Conservation (phyloP, 2,113 vertebrate genomes). For the Cebidichthys violaceus region DNA sequence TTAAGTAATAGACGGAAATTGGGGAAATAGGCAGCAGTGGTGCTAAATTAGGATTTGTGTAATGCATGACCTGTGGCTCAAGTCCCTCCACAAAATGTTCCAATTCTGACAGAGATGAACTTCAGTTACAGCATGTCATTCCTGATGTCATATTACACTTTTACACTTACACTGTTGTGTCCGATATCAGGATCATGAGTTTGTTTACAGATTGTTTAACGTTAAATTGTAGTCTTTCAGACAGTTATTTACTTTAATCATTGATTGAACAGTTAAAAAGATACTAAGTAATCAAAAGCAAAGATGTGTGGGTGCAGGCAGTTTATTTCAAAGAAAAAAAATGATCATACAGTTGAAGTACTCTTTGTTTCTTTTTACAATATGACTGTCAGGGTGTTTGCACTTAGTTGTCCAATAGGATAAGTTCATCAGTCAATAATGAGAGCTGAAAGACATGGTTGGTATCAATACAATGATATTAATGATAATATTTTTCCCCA, state of each 20-base stretch:
- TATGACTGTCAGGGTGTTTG: not conserved
- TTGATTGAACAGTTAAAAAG: not conserved
- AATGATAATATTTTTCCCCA: not conserved
- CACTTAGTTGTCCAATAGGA: not conserved
- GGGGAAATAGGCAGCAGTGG: slow-evolving; percentile 23
- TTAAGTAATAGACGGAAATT: slow-evolving; percentile 32
- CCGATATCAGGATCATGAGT: not conserved
- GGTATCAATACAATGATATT: not conserved
- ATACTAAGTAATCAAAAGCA: not conserved
- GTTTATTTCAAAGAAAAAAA: not conserved
- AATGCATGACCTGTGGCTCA: slow-evolving; percentile 32
- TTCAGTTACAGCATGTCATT: not conserved
- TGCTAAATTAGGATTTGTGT: slow-evolving; percentile 31
- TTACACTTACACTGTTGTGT: not conserved
- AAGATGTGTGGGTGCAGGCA: not conserved
- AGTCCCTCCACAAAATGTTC: slow-evolving; percentile 18
- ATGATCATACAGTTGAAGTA: not conserved
- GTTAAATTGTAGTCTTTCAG: not conserved
- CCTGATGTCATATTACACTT: not conserved
- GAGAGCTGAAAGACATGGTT: not conserved
- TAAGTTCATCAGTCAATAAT: not conserved
- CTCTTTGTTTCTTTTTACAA: not conserved
- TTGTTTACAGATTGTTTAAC: not conserved
- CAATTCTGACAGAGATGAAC: not conserved
- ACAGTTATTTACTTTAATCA: not conserved